phyloP scores from a whole-genome alignment of 2,113 vertebrate species.

The Nothocercus julius region DNA sequence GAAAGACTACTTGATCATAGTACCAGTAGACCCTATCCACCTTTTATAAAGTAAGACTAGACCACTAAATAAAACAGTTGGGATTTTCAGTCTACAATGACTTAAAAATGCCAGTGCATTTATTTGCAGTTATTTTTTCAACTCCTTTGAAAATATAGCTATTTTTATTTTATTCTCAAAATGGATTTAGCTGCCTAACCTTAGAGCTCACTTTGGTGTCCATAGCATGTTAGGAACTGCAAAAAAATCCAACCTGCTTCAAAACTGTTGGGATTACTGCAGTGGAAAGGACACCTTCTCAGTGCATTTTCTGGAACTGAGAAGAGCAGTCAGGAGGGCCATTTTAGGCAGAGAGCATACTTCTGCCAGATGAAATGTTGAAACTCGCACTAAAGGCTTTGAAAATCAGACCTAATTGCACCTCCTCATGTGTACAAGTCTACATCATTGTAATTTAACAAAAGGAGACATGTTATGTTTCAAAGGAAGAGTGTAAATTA shows the following conservation, averaged over 20 bases:
- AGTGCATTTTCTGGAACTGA: background rate
- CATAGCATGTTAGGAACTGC: background rate
- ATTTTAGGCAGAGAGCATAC: background rate
- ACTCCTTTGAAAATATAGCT: background rate
- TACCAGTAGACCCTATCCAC: background rate
- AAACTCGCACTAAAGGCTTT: background rate
- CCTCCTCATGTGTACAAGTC: background rate
- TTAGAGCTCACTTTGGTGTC: background rate
- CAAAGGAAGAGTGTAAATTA: conserved; percentile 1
- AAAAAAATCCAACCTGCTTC: background rate
- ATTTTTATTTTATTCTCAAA: background rate
- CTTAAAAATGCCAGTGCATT: background rate
- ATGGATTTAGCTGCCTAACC: background rate
- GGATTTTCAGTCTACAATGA: background rate
- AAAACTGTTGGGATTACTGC: background rate
- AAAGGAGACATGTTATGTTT: background rate
- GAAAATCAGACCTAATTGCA: background rate
- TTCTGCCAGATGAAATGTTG: background rate
- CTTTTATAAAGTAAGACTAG: background rate
- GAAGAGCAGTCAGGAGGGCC: background rate
- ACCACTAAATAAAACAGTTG: background rate
- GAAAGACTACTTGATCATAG: background rate
- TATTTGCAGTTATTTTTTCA: background rate
- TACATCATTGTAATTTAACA: background rate
- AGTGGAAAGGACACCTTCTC: background rate